These are phyloP conservation scores for Apamea epomidion DNA, from an alignment of 2,888 invertebrate genomes.

Conservation along the genomic window DNA sequence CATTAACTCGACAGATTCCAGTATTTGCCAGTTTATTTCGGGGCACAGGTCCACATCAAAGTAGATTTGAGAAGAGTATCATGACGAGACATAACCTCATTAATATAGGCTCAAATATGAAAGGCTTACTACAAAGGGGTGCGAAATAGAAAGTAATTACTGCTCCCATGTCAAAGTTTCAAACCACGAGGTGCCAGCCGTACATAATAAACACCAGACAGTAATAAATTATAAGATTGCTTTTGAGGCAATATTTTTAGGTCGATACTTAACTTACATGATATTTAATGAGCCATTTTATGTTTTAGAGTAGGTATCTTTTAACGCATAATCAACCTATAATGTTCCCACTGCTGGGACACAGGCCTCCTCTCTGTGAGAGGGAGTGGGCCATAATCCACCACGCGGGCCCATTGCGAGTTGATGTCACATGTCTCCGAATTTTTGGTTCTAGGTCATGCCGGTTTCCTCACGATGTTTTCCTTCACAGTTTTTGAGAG, in stretches of 20 bases:
- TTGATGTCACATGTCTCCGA: no score
- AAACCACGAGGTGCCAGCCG: slow-evolving; percentile 22
- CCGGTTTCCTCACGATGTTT: no score
- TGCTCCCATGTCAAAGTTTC: slow-evolving; percentile 35
- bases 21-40: no score
- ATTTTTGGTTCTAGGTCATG: no score
- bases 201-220: slow-evolving; percentile 17
- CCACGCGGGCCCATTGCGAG: no score
- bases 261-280: slow-evolving; percentile 4
- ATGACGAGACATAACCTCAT: slow-evolving; percentile 17
- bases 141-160: slow-evolving; percentile 42
- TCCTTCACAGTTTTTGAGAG: no score
- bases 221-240: slow-evolving; percentile 49
- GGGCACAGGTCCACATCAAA: slow-evolving; percentile 5
- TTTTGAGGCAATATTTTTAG: slow-evolving; percentile 32
- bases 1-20: no score
- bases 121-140: slow-evolving; percentile 4
- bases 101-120: slow-evolving; percentile 2
- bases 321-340: neutral
- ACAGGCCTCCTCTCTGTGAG: neutral
- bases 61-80: slow-evolving; percentile 13
- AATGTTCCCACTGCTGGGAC: neutral
- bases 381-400: no score
- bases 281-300: slow-evolving; percentile 4
- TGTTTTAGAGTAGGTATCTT: neutral